phyloP scores from a whole-genome alignment of 92 coral and sea anemone species.

The Meandrina meandrites region DNA sequence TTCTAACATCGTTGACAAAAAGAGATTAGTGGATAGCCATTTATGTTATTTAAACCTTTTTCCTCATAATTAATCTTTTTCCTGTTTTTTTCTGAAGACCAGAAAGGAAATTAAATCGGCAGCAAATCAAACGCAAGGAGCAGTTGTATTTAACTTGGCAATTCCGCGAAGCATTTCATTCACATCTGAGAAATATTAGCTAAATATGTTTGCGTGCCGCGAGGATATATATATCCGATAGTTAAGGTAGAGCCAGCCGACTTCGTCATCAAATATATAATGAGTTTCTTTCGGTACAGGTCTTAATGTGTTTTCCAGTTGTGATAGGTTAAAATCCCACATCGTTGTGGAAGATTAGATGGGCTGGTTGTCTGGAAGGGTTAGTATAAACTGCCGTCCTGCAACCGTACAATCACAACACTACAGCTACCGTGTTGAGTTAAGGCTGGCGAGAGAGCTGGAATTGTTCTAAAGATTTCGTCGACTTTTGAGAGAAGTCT shows the following conservation, averaged over 20 bases:
- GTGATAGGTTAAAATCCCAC: conserved; percentile 30
- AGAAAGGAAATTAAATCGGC: conserved; percentile 21
- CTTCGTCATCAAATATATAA: conserved; percentile 44
- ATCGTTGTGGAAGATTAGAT: conserved; percentile 37
- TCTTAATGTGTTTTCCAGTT: conserved; percentile 51
- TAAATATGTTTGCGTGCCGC: conserved; percentile 47
- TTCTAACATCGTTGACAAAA: conserved; percentile 24
- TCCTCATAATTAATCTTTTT: conserved; percentile 28
- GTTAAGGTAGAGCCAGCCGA: conserved; percentile 43
- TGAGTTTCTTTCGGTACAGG: conserved; percentile 53
- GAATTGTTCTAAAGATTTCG: not conserved
- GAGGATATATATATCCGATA: conserved; percentile 46
- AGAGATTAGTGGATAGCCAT: conserved; percentile 31
- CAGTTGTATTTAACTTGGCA: conserved; percentile 19
- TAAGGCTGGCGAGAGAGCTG: not conserved
- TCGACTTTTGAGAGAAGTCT: not conserved
- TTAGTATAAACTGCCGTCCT: conserved; percentile 52
- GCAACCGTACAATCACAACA: not conserved
- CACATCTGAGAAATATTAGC: conserved; percentile 49
- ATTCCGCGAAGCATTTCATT: conserved; percentile 11
- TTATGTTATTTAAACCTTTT: conserved; percentile 16
- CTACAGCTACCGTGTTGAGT: not conserved
- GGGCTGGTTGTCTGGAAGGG: conserved; percentile 34
- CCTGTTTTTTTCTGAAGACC: conserved; percentile 25
- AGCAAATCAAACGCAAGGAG: not conserved